Percentiles rank a stretch among this genome's conserved stretches.
Evolutionary conservation across 2,888 invertebrate genomes (phyloP).

Genomic region (Drosophila borealis): DNA sequence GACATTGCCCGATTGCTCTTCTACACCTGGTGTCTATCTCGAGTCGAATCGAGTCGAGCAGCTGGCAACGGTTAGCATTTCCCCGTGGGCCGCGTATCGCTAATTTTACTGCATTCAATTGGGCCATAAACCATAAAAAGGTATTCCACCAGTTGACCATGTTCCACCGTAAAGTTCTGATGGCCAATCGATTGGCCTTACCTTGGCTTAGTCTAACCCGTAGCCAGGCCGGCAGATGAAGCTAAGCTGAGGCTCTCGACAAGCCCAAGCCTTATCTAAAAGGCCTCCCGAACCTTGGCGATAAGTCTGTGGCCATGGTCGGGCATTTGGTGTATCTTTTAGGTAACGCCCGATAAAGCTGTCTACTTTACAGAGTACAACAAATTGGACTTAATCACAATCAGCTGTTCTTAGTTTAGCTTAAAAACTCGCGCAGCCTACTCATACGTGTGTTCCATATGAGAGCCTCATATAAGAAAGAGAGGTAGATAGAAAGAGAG

Average conservation of each 20-base stretch:
- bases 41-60: background rate
- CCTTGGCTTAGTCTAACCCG: background rate
- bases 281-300: background rate
- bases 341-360: slow-evolving; percentile 7
- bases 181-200: slow-evolving; percentile 5
- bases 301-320: slow-evolving; percentile 2
- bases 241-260: background rate
- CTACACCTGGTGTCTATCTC: slow-evolving; percentile 17
- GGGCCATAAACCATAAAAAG: slow-evolving; percentile 19
- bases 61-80: background rate
- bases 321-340: background rate
- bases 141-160: slow-evolving; percentile 10
- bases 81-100: slow-evolving; percentile 24
- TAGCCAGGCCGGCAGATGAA: background rate
- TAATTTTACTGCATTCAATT: slow-evolving; percentile 14
- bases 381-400: too few species aligned
- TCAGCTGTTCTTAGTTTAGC: too few species aligned
- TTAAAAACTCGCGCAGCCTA: too few species aligned
- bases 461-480: too few species aligned
- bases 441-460: too few species aligned
- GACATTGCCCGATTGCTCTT: background rate
- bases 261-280: background rate
- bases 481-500: too few species aligned
- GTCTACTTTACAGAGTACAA: background rate
- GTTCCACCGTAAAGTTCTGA: background rate